Percentiles rank a stretch among this genome's conserved stretches.
These are phyloP conservation scores for Aphyosemion australe DNA, from an alignment of 2,113 vertebrate genomes.

Conservation along the genomic window DNA sequence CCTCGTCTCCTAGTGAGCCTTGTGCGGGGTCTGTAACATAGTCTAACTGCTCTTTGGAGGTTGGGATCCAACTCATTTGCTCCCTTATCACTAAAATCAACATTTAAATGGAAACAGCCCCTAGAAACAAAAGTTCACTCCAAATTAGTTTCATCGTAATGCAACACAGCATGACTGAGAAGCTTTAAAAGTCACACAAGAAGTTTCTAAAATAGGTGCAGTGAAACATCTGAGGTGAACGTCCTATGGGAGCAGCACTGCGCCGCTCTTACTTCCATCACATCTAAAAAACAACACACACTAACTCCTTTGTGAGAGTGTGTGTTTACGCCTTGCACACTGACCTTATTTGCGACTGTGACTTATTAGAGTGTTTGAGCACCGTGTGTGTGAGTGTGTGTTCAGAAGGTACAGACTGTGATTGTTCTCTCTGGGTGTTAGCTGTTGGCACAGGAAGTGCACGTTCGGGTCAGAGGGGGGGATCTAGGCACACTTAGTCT, in stretches of 20 bases:
- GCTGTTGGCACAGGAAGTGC: slow-evolving; percentile 81
- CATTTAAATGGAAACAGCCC: too few species aligned
- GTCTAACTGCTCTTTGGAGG: too few species aligned
- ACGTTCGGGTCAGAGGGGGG: slow-evolving; percentile 71
- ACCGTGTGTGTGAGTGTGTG: slow-evolving; percentile 34
- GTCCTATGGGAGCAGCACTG: slow-evolving; percentile 11
- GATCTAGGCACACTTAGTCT: slow-evolving; percentile 68
- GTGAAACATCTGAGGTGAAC: slow-evolving; percentile 8
- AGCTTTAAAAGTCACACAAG: neutral
- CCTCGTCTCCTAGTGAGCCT: too few species aligned
- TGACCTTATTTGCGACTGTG: slow-evolving; percentile 34
- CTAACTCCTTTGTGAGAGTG: slow-evolving; percentile 28
- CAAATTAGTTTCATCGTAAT: too few species aligned
- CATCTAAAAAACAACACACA: slow-evolving; percentile 42
- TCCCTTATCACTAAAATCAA: too few species aligned
- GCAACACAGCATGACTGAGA: too few species aligned
- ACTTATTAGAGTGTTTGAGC: slow-evolving; percentile 17
- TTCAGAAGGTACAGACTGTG: slow-evolving; percentile 70
- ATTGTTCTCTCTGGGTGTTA: slow-evolving; percentile 82
- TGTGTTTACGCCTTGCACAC: slow-evolving; percentile 38
- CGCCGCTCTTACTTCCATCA: slow-evolving; percentile 21
- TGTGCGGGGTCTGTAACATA: too few species aligned
- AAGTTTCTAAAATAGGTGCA: neutral
- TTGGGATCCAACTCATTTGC: too few species aligned
- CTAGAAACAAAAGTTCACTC: too few species aligned